These are phyloP conservation scores for Lonchura striata DNA, from an alignment of 2,113 vertebrate species.

Conservation along the genomic window DNA sequence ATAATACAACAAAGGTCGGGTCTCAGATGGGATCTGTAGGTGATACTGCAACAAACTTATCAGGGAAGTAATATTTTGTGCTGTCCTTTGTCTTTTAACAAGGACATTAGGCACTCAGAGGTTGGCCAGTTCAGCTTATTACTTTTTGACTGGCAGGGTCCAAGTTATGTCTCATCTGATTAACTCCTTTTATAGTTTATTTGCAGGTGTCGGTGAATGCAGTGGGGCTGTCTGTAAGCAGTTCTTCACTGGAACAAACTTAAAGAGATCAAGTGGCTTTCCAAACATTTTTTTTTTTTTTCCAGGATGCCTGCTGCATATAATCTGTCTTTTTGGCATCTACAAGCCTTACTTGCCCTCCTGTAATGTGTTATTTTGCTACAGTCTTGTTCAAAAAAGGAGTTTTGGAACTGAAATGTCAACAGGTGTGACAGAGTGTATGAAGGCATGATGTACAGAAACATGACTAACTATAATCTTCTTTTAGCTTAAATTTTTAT, in stretches of 20 bases:
- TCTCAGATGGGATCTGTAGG: neutral
- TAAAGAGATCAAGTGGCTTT: constrained; percentile 1
- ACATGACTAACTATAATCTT: constrained; percentile 28
- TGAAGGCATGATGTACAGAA: neutral
- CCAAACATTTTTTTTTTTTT: constrained; percentile 30
- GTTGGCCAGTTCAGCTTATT: neutral
- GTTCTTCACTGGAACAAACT: constrained; percentile 27
- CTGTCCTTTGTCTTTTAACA: neutral
- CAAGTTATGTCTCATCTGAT: neutral
- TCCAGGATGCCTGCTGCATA: constrained; percentile 20
- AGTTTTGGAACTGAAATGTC: constrained; percentile 38
- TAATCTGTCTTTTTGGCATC: constrained; percentile 39
- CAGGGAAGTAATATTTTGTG: neutral
- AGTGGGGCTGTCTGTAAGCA: neutral
- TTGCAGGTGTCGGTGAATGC: constrained; percentile 2
- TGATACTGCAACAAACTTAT: neutral
- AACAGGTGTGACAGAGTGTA: constrained; percentile 18
- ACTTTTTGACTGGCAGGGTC: neutral
- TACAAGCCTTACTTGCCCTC: neutral
- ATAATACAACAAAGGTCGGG: neutral
- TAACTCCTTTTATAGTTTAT: neutral
- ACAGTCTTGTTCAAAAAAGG: constrained; percentile 26
- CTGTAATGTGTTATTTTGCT: constrained; percentile 1
- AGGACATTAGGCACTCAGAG: neutral
- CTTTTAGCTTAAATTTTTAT: neutral